Percentiles rank a stretch among this genome's conserved stretches.
Conservation (phyloP, 2,888 invertebrate genomes). For the Pegoplata infirma region DNA sequence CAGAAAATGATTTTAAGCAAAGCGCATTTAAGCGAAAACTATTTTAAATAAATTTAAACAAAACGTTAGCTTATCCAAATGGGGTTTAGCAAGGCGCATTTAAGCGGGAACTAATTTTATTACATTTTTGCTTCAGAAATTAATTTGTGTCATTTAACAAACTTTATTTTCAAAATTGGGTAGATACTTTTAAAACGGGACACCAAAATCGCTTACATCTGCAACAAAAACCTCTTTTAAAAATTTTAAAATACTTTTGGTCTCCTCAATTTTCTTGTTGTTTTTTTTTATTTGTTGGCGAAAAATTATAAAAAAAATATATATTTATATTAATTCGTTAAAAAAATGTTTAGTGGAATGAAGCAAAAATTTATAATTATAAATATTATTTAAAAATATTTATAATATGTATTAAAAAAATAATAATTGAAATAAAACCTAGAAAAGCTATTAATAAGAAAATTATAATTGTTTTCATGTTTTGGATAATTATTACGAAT, state of each 20-base stretch:
- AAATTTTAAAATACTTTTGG: slow-evolving; percentile 30
- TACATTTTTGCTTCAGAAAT: no score
- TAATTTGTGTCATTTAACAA: no score
- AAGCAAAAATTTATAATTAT: slow-evolving; percentile 45
- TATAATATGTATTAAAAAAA: slow-evolving; percentile 6
- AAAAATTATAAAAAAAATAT: not conserved
- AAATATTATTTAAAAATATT: slow-evolving; percentile 8
- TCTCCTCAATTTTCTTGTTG: slow-evolving; percentile 7
- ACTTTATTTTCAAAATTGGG: no score
- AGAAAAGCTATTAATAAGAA: slow-evolving; percentile 55
- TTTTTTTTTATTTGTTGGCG: no score
- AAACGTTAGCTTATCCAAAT: no score
- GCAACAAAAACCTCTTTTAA: not conserved
- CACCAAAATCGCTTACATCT: not conserved
- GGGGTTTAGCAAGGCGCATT: no score
- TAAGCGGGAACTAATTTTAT: no score
- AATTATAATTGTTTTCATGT: slow-evolving; percentile 21
- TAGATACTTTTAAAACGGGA: no score
- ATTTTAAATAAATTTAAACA: no score
- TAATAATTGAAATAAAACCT: slow-evolving; percentile 39
- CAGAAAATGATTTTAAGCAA: no score
- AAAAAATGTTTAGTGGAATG: slow-evolving; percentile 51
- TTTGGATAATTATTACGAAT: slow-evolving; percentile 51
- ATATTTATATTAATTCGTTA: not conserved
- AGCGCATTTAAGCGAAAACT: no score